Base-by-base conservation (phyloP, 2,888 invertebrate genomes). In the Monopis laevigella region DNA sequence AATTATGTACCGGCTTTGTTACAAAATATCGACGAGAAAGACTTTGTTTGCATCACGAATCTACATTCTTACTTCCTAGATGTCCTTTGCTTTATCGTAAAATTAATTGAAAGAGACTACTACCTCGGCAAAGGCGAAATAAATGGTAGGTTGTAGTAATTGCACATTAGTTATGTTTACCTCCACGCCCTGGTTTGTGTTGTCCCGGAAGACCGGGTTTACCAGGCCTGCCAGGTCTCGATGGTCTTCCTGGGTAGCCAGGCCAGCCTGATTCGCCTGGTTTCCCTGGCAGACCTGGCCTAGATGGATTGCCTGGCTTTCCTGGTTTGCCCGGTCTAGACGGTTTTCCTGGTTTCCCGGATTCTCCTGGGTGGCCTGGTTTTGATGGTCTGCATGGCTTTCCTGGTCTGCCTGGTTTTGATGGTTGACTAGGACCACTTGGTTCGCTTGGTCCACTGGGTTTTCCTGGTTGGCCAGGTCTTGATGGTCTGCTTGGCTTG, bases 371-470 rank as follows among this genome's bases (percentile, higher is more conserved):
- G 1, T 40, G 21, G n/a, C 39, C 24, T 16, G 35, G 39, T 8
- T 19, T 39, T n/a, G 5, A 18, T 43, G 39, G 39, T 13, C 3
- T 11, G 6, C 19, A 24, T 21, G 41, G 42, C 2, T 14, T 16
- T 16, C 36, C 41, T 41, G 41, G 41, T 2, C 18, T 35, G 10
- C 14, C 41, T 24, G 32, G 24, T 34, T 34, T 2, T n/a, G n/a
- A n/a, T n/a, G n/a, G n/a, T n/a, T n/a, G n/a, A n/a, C n/a, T n/a
- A 3, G 3, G 17, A 2, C 13, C 3, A 17, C 34, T 26, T 41
- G 47, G 41, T 44, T 29, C 12, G 26, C 41, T 18, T 16, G 47
- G 41, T 44, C 26, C 12, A 24, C 41, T 18, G 11, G 44, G 24
- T 17, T 43, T 35, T n/a, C 41, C 43, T 10, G 45, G 44, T 42